These are phyloP conservation scores for Lordiphosa collinella DNA, from an alignment of 1,140 invertebrate species.

Conservation along the genomic window DNA sequence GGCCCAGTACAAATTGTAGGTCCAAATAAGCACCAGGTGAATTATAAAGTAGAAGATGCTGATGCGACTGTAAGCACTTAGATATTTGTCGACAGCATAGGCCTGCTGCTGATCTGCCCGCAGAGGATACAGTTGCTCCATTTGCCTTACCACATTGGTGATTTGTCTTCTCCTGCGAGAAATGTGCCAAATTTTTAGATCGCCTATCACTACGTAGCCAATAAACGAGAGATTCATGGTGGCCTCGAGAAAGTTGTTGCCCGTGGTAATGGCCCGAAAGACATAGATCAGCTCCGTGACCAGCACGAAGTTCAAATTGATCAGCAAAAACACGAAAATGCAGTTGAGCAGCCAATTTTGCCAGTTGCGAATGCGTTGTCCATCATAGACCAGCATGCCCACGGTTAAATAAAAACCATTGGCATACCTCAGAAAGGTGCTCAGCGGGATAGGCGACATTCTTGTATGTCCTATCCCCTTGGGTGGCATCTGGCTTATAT, in stretches of 20 bases:
- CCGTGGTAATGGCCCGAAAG: conserved; percentile 40
- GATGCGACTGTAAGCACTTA: conserved; percentile 29
- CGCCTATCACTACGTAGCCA: conserved; percentile 60
- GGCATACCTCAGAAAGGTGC: conserved; percentile 39
- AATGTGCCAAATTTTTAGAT: conserved; percentile 58
- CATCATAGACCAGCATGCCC: conserved; percentile 58
- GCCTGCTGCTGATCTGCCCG: conserved; percentile 11
- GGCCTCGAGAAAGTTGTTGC: conserved; percentile 61
- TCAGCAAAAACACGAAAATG: conserved; percentile 34
- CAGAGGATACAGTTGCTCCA: conserved; percentile 43
- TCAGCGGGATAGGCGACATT: conserved; percentile 8
- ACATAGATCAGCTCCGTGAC: conserved; percentile 57
- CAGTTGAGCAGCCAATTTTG: conserved; percentile 16
- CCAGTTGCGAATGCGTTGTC: neutral
- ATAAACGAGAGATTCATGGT: conserved; percentile 67
- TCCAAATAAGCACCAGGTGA: conserved; percentile 58
- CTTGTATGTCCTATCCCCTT: neutral
- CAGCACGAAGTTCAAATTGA: conserved; percentile 54
- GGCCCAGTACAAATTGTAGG: conserved; percentile 62
- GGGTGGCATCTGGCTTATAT: neutral
- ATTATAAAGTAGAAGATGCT: conserved; percentile 50
- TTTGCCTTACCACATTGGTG: conserved; percentile 26
- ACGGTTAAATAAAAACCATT: conserved; percentile 56
- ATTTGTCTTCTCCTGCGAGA: conserved; percentile 26
- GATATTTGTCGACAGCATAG: conserved; percentile 18